Evolutionary conservation across 2,888 invertebrate genomes (phyloP), one percentile per base, ranked within the genome.

Genomic region (Aricia artaxerxes): DNA sequence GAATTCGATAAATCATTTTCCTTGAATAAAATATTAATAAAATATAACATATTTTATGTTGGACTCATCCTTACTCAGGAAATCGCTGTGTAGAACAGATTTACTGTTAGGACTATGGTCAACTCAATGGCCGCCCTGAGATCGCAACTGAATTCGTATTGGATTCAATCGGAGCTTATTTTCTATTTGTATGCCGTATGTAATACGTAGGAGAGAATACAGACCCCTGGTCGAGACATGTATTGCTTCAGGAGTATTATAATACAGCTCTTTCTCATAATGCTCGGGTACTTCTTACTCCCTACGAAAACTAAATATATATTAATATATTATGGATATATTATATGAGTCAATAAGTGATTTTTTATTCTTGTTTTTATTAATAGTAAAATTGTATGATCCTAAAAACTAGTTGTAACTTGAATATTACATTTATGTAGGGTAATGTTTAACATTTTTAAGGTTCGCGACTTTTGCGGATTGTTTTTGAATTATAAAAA

Each of bases 111-210:
- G 61, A 24, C 61, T 61, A 61, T 7, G 61, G 16, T 61, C 61
- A 24, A 61, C 61, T 61, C n/a, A 61, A 61, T 61, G 61, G 61
- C 61, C 61, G 61, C n/a, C 61, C 24, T 61, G 61, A 24, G 61
- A 61, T 61, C 24, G 61, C 61, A n/a, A 61, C 61, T 61, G 61
- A 61, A 61, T 61, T 61, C 24, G n/a, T 61, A 61, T 61, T 24
- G 61, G 61, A 61, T 61, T 61, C 16, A n/a, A 61, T 61, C n/a
- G 61, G 6, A 7, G 61, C 61, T 24, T 61, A 61, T 61, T 61
- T 61, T 61, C 61, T 61, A 61, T 61, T 61, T 61, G 61, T 61
- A 61, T 61, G 16, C 24, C 61, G 1, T 61, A 61, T 61, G 60
- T 5, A 24, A 61, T 61, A 61, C n/a, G 7, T n/a, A 61, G 57